A percentile compares a stretch with the other conserved stretches of the same genome.
Evolutionary conservation across 2,113 vertebrate species (phyloP).

Genomic region (Thamnaconus septentrionalis): DNA sequence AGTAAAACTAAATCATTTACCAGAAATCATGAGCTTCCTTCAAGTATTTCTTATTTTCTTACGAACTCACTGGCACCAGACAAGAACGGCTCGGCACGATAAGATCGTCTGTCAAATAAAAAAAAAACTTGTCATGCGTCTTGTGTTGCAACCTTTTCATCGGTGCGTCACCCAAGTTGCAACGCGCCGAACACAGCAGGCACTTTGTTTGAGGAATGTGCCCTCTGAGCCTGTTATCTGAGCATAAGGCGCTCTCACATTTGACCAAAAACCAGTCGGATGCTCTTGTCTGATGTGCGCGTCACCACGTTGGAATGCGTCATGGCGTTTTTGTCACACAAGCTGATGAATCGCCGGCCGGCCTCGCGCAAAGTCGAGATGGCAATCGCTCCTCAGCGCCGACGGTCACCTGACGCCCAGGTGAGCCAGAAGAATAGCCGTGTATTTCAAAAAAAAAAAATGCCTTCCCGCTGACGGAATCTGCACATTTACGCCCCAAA

Average conservation of each 20-base stretch:
- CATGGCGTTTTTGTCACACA: conserved; percentile 18
- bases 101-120: no score
- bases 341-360: conserved; percentile 10
- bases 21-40: no score
- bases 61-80: no score
- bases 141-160: no score
- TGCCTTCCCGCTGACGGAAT: conserved; percentile 5
- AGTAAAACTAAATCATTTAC: no score
- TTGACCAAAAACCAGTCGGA: background rate
- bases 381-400: conserved; percentile 14
- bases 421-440: conserved; percentile 24
- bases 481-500: background rate
- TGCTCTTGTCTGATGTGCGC: conserved; percentile 28
- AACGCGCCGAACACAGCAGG: background rate
- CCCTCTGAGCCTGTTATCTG: conserved; percentile 13
- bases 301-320: conserved; percentile 39
- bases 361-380: conserved; percentile 35
- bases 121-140: no score
- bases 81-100: no score
- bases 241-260: conserved; percentile 18
- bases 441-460: conserved; percentile 9
- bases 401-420: conserved; percentile 25
- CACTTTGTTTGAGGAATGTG: conserved; percentile 12
- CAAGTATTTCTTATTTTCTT: no score
- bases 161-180: no score